These are phyloP conservation scores for Drosophila acutilabella DNA, from an alignment of 2,888 invertebrate genomes.

Conservation along the genomic window DNA sequence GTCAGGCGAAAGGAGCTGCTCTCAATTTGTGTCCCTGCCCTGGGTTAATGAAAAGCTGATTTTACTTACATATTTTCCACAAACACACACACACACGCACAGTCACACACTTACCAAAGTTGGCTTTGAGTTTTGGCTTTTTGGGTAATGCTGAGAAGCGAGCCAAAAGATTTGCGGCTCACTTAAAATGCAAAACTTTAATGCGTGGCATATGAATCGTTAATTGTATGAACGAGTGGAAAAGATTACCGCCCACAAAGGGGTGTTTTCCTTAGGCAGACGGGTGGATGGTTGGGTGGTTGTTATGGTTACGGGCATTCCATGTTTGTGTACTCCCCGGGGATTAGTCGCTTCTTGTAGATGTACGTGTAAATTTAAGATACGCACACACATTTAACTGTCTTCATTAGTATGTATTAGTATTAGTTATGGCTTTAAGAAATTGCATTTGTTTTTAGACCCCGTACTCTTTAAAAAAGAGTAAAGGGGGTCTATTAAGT, in stretches of 20 bases:
- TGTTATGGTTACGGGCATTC: constrained; percentile 13
- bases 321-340: constrained; percentile 22
- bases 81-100: constrained; percentile 26
- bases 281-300: constrained; percentile 5
- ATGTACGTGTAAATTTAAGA: constrained; percentile 14
- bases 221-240: constrained; percentile 63
- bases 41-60: constrained; percentile 73
- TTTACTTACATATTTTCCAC: constrained; percentile 48
- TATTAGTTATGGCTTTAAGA: not conserved
- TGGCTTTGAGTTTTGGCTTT: constrained; percentile 59
- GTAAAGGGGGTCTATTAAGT: no score
- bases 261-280: constrained; percentile 1
- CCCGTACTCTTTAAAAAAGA: no score
- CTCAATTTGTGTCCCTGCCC: constrained; percentile 31
- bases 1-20: constrained; percentile 34
- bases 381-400: constrained; percentile 11
- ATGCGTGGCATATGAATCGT: constrained; percentile 71
- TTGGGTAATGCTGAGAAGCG: constrained; percentile 42
- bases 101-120: constrained; percentile 29
- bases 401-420: constrained; percentile 12
- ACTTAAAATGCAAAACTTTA: constrained; percentile 65
- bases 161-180: constrained; percentile 61
- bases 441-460: not conserved
- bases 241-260: not conserved
- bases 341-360: constrained; percentile 18